phyloP scores from a whole-genome alignment of 2,797 vertebrate species.

The Catostomus latipinnis region DNA sequence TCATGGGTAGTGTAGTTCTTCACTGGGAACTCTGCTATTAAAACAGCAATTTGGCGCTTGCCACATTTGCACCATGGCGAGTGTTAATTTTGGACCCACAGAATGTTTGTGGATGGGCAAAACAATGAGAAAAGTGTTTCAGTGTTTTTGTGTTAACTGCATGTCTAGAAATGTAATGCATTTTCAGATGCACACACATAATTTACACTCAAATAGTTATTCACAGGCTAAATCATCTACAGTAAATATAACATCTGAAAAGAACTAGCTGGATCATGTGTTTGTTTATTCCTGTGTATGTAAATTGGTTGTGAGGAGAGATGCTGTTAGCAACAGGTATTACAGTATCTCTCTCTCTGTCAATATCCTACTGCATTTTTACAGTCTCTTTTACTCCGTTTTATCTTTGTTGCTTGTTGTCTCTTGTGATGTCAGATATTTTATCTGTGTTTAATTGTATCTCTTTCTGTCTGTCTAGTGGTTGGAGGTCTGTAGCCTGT shows the following conservation, averaged over 20 bases:
- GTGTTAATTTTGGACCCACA: too few species aligned
- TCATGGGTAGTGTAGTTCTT: too few species aligned
- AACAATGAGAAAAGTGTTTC: too few species aligned
- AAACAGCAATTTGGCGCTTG: too few species aligned
- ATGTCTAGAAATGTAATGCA: too few species aligned
- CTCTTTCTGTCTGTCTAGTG: slow-evolving; percentile 26
- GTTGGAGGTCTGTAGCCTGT: slow-evolving; percentile 47
- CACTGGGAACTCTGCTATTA: too few species aligned
- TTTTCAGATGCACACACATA: too few species aligned
- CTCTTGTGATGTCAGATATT: slow-evolving; percentile 21
- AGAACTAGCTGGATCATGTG: slow-evolving; percentile 11
- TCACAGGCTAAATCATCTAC: too few species aligned
- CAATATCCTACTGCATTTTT: slow-evolving; percentile 11
- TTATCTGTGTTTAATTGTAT: slow-evolving; percentile 23
- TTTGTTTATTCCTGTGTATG: slow-evolving; percentile 1
- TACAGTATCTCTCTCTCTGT: slow-evolving; percentile 49
- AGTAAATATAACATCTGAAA: not conserved
- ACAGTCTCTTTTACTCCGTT: slow-evolving; percentile 25
- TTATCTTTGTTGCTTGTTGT: not conserved
- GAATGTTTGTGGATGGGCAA: too few species aligned
- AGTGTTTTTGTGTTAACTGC: too few species aligned
- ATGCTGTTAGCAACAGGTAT: slow-evolving; percentile 64
- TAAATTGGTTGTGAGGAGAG: slow-evolving; percentile 58
- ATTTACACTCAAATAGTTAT: too few species aligned
- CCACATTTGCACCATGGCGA: too few species aligned